Evolutionary conservation across 2,113 vertebrate species (phyloP).

Genomic region (Gopherus flavomarginatus): DNA sequence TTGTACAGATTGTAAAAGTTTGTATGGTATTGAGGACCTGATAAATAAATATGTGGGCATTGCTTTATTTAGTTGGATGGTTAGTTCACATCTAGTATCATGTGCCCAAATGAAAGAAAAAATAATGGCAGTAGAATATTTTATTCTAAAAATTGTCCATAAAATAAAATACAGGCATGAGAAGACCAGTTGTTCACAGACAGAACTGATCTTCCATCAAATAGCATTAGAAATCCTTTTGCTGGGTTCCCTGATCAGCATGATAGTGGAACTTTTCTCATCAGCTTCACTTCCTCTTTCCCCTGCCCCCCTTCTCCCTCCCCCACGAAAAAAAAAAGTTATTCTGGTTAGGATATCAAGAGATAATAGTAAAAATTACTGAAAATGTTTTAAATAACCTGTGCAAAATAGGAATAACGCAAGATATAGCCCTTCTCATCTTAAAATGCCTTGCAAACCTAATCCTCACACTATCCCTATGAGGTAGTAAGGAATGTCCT

Average conservation of each 20-base stretch:
- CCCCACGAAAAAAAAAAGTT: background rate
- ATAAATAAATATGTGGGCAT: conserved; percentile 4
- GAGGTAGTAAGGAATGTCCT: background rate
- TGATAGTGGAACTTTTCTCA: background rate
- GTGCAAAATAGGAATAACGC: background rate
- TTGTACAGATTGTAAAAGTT: conserved; percentile 58
- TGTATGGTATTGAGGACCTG: background rate
- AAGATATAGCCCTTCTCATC: background rate
- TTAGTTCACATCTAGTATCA: background rate
- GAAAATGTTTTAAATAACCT: background rate
- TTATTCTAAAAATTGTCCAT: conserved; percentile 18
- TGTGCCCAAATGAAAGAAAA: background rate
- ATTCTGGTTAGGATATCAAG: background rate
- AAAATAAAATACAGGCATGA: background rate
- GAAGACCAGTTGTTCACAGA: background rate
- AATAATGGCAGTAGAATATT: conserved; percentile 22
- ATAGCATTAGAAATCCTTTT: background rate
- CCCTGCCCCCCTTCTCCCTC: no score
- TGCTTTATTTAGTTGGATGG: conserved; percentile 42
- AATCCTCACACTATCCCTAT: background rate
- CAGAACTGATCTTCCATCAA: background rate
- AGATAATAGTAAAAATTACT: background rate
- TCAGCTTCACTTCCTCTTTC: background rate
- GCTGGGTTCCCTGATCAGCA: background rate
- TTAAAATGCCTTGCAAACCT: background rate